phyloP scores from a whole-genome alignment of 2,113 vertebrate genomes.

The Phyllopteryx taeniolatus region DNA sequence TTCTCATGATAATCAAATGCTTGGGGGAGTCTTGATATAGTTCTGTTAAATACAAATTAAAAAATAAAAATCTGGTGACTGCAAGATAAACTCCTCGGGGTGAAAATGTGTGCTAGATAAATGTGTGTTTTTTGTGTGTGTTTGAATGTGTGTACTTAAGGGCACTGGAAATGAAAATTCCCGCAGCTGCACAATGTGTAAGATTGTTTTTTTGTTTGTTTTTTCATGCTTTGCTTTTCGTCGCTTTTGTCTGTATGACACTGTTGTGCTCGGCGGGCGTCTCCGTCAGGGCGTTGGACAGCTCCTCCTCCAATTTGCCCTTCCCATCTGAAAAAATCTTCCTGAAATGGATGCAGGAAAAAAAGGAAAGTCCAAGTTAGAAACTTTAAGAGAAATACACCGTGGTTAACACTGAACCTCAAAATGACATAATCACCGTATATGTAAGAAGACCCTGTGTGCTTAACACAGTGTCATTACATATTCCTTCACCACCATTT shows the following conservation, averaged over 20 bases:
- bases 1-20: slow-evolving; percentile 54
- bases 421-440: slow-evolving; percentile 54
- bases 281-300: slow-evolving; percentile 78
- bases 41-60: slow-evolving; percentile 61
- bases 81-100: slow-evolving; percentile 46
- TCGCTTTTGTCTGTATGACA: slow-evolving; percentile 84
- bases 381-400: background rate
- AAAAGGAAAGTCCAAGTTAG: slow-evolving; percentile 20
- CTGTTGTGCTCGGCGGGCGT: slow-evolving; percentile 85
- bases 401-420: slow-evolving; percentile 41
- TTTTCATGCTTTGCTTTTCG: slow-evolving; percentile 90
- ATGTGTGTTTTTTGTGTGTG: slow-evolving; percentile 43
- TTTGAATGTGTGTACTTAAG: slow-evolving; percentile 80
- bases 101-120: slow-evolving; percentile 72
- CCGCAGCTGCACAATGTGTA: slow-evolving; percentile 53
- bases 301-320: slow-evolving; percentile 75
- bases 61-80: slow-evolving; percentile 66
- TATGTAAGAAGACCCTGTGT: slow-evolving; percentile 60
- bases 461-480: slow-evolving; percentile 50
- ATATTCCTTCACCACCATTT: slow-evolving; percentile 69
- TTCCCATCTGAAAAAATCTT: slow-evolving; percentile 82
- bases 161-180: slow-evolving; percentile 86
- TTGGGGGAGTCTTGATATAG: slow-evolving; percentile 24
- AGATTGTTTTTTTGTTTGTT: slow-evolving; percentile 25
- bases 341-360: slow-evolving; percentile 67